These are phyloP conservation scores for Gobius niger DNA, from an alignment of 2,113 vertebrate genomes.

Conservation along the genomic window DNA sequence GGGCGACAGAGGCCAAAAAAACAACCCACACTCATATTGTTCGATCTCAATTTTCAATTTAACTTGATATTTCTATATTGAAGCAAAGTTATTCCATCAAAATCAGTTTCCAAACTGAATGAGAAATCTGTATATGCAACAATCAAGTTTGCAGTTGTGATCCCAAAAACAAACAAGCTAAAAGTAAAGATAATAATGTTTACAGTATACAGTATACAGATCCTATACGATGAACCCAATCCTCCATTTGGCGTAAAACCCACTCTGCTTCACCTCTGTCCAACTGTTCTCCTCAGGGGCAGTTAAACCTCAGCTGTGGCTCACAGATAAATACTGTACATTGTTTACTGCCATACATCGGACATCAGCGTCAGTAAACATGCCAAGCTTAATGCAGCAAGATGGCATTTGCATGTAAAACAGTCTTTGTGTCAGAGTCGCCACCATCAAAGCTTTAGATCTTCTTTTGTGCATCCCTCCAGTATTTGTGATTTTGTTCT, in stretches of 20 bases:
- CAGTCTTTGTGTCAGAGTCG: not conserved
- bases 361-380: not conserved
- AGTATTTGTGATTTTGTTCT: conserved; percentile 4
- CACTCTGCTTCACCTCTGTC: conserved; percentile 15
- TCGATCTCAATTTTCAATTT: too few relatives aligned
- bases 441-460: not conserved
- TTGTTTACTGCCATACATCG: conserved; percentile 13
- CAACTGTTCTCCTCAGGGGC: conserved; percentile 9
- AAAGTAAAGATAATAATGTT: not conserved
- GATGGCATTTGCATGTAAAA: not conserved
- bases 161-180: too few relatives aligned
- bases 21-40: too few relatives aligned
- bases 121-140: too few relatives aligned
- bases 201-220: not conserved
- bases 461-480: not conserved
- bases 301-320: conserved; percentile 42
- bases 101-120: too few relatives aligned
- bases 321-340: conserved; percentile 43
- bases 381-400: conserved; percentile 3
- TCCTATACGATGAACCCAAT: not conserved
- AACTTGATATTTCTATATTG: too few relatives aligned
- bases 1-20: too few relatives aligned
- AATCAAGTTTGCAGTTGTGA: too few relatives aligned
- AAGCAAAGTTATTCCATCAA: too few relatives aligned
- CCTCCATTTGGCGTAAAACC: conserved; percentile 14